These are phyloP conservation scores for Ailuropoda melanoleuca DNA, from an alignment of 2,113 vertebrate genomes.

Conservation along the genomic window DNA sequence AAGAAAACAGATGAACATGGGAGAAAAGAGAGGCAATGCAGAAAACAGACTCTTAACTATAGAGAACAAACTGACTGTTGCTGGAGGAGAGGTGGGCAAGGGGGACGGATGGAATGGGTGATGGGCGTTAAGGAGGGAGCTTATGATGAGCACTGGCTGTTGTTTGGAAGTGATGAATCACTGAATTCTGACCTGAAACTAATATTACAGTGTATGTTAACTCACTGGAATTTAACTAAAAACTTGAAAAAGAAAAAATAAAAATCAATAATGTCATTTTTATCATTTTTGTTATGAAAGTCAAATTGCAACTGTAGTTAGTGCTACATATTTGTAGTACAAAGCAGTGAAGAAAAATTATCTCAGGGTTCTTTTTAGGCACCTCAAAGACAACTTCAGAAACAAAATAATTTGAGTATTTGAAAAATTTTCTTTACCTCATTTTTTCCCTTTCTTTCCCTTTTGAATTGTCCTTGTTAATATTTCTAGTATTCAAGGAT, in stretches of 20 bases:
- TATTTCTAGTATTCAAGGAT: too few relatives aligned
- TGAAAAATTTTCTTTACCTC: background rate
- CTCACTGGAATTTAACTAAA: background rate
- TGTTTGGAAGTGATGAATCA: too few relatives aligned
- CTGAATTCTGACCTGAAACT: background rate
- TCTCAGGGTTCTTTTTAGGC: background rate
- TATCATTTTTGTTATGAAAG: background rate
- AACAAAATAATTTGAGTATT: background rate
- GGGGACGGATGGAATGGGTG: too few relatives aligned
- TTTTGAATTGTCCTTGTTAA: background rate
- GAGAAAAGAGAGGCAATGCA: too few relatives aligned
- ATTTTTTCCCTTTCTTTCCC: background rate
- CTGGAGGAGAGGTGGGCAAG: too few relatives aligned
- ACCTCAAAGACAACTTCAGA: background rate
- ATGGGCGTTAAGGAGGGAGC: too few relatives aligned
- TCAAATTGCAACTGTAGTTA: background rate
- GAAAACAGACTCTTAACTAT: too few relatives aligned
- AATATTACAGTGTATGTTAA: background rate
- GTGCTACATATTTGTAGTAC: background rate
- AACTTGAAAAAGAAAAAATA: background rate
- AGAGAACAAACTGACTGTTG: too few relatives aligned
- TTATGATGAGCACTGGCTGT: too few relatives aligned
- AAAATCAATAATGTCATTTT: background rate
- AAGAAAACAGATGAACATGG: too few relatives aligned
- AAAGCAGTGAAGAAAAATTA: background rate